Evolutionary conservation across 2,797 vertebrate genomes (phyloP), one percentile per base, ranked within the genome.

Genomic region (Urophycis tenuis): DNA sequence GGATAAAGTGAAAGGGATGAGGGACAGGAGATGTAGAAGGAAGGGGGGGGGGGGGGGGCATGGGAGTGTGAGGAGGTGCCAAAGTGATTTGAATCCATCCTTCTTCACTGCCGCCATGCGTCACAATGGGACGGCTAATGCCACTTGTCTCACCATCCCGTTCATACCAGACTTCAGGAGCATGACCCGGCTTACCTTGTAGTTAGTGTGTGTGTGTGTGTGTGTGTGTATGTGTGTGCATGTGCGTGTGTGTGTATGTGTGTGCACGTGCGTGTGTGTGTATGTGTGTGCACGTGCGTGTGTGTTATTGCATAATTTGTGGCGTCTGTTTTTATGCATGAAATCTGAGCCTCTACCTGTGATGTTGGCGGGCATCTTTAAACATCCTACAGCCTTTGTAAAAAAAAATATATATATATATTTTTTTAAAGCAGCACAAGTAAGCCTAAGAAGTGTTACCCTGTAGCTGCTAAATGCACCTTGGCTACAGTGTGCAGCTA

Each of bases 161-260:
- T 83, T 85, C 78, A 81, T 78, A 81, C 70, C 73, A 74, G 80
- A 75, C 81, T 83, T 83, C 36, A 77, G 74, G 69, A 76, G 71
- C 35, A 6, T 73, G 41, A 73, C 60, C 77, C 7, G 2, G 77
- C 69, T 82, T 76, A 78, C 14, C 41, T 60, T 77, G 76, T 41
- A 73, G 70, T 34, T 19, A 22, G 12, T 41, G 12, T 73, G 53
- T 39, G 30, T 15, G 34, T 32, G 35, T 76, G 34, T 75, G 72
- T 75, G 64, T 70, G 75, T 25, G 25, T 70, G 67, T 70, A 30
- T 70, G 31, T 70, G 67, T 25, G 78, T 71, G 79, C 73, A 41
- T 71, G 75, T 30, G 35, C 39, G 39, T 77, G 41, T 72, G 70
- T 19, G 75, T 33, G 75, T 14, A 30, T 32, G 36, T 72, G 75